These are phyloP conservation scores for Upupa epops DNA, from an alignment of 2,113 vertebrate genomes.

Conservation along the genomic window DNA sequence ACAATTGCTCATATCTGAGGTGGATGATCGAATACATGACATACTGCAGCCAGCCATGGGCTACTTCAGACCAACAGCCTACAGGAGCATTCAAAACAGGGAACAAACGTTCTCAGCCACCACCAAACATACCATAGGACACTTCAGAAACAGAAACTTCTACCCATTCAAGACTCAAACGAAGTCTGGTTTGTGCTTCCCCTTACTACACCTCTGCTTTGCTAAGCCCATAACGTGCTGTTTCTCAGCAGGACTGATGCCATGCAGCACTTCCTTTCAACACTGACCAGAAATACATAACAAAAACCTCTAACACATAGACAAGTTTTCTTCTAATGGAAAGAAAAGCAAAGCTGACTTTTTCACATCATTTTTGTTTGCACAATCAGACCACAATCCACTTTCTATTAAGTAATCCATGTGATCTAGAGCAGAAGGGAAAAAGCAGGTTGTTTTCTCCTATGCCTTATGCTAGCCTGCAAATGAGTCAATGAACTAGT, in stretches of 20 bases:
- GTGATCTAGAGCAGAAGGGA: neutral
- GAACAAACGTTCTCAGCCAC: neutral
- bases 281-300: neutral
- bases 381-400: neutral
- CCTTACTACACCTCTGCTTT: neutral
- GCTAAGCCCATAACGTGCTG: neutral
- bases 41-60: neutral
- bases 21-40: neutral
- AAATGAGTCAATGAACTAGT: neutral
- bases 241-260: neutral
- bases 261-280: neutral
- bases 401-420: neutral
- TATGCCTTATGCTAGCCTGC: neutral
- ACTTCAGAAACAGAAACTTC: neutral
- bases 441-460: neutral
- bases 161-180: neutral
- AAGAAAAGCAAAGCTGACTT: neutral
- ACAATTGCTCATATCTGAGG: neutral
- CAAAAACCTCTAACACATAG: neutral
- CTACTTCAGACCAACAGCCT: neutral
- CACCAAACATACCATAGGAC: neutral
- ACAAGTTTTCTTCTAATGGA: neutral
- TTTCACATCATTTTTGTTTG: neutral
- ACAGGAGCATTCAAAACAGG: rapidly evolving
- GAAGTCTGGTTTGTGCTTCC: neutral